Evolutionary conservation across 2,113 vertebrate species (phyloP).

Genomic region (Bucco capensis): DNA sequence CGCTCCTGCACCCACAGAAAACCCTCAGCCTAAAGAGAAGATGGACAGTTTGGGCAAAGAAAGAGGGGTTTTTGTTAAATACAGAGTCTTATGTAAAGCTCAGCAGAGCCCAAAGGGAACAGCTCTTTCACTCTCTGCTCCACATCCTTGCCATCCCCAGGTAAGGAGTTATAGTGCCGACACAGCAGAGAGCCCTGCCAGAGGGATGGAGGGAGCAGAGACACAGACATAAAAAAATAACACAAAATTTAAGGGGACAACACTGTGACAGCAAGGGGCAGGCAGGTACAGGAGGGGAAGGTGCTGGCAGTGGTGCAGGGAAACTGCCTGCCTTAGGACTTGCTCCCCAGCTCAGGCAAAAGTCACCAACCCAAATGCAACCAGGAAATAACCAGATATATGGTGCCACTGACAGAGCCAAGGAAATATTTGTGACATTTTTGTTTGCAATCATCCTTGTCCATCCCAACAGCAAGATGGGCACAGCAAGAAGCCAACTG

Average conservation of each 20-base stretch:
- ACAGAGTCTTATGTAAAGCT: background rate
- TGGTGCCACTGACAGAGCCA: accelerated
- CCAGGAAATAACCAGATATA: background rate
- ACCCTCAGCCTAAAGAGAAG: background rate
- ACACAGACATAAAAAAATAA: background rate
- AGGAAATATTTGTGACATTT: background rate
- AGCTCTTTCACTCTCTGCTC: background rate
- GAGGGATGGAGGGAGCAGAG: background rate
- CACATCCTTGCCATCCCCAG: background rate
- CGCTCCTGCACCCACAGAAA: background rate
- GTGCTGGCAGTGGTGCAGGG: background rate
- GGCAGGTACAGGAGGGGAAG: background rate
- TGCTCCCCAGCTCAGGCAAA: accelerated
- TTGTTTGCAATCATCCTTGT: background rate
- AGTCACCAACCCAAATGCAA: background rate
- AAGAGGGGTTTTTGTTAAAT: background rate
- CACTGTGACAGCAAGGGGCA: background rate
- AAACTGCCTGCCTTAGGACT: accelerated
- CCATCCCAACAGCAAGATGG: background rate
- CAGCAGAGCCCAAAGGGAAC: background rate
- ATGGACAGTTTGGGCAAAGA: background rate
- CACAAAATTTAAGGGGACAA: background rate
- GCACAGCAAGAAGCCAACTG: background rate
- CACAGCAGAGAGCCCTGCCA: accelerated
- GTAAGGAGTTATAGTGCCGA: accelerated